Base-by-base conservation (phyloP, 2,888 invertebrate genomes). In the Glyphotaelius pellucidus region DNA sequence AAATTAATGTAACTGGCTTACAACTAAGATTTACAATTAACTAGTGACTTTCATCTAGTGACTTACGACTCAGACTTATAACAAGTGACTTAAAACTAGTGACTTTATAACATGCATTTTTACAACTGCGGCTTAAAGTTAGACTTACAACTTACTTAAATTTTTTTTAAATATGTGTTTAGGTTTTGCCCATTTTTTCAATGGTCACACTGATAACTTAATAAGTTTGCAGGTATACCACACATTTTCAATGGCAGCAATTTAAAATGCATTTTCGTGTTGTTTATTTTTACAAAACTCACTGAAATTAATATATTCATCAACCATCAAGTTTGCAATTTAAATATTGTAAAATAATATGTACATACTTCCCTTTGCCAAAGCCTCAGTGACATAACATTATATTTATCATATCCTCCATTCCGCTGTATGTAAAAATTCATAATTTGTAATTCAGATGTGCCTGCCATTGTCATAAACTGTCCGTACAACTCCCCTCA, bases 401-500 rank as follows among this genome's bases (percentile, higher is more conserved):
- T 86, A 86, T n/a, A 25, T 86, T 86, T 86, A 86, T 86, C 42
- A 30, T 86, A 42, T 86, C 42, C 86, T 86, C 42, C 86, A 86
- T 47, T 86, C 42, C 47, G 86, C 42, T 3, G 42, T 86, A 86
- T 86, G 86, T 86, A 86, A 86, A 86, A 86, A n/a, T 25, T 35
- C 30, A 42, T 42, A 86, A 86, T 86, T 86, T 86, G 86, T 86
- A 42, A 86, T 86, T 86, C 86, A 86, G 86, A 86, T 86, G 86
- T 25, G 86, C 42, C 42, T 15, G 25, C 86, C 47, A 86, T 86
- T 86, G 86, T 86, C 86, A 42, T 35, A 42, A n/a, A 38, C 86
- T 42, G 86, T 42, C 47, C 86, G 47, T 86, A 42, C 86, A 35
- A 35, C 19, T 19, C 83, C 32, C 19, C 86, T 86, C 86, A 86